Base-by-base conservation (phyloP, 2,797 vertebrate genomes). In the Cuniculus paca region DNA sequence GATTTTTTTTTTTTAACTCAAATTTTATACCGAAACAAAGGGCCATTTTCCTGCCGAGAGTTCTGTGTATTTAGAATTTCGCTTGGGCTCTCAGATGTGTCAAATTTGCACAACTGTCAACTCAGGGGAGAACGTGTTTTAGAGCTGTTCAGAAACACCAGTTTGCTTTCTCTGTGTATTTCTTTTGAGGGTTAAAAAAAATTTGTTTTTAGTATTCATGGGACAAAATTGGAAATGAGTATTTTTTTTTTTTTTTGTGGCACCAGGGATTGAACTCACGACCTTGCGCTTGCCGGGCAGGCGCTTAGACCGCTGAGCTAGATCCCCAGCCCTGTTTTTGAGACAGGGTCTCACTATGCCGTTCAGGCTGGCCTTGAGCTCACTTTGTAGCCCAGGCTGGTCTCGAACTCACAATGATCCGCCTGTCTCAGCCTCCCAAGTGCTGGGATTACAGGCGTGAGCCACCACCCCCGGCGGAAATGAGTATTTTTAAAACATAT, bases 131-230 rank as follows among this genome's bases (percentile, higher is more conserved):
- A 77, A 63, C 20, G 36, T 58, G 34, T 28, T 86, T 91, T 63
- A 26, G 65, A 81, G 45, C 34, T 70, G 65, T 54, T 90, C 82
- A 93, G 78, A 86, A 92, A 96, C 92, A 85, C 19, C 36, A 39
- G 56, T 96, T 97, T 96, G 39, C 3, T 28, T 94, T 84, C 85
- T 97, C 42, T 86, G 34, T 75, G 74, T 34, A 58, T 45, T 70
- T 56, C 61, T 90, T 92, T 95, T 74, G 34, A 83, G 13, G 24
- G 52, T 63, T 6, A 78, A 85, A 68, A 19, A 52, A 26, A 13
- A 16, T 19, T 48, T 4, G 72, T 77, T 88, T 39, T 52, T 10
- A 78, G 17, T 36, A 78, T 86, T 93, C 17, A 48, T 70, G 12
- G 11, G 20, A 68, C 50, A 24, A 92, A 93, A 94, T 48, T 79